Evolutionary conservation across 2,888 invertebrate species (phyloP), one percentile per base, ranked within the genome.

Genomic region (Tetramorium bicarinatum): DNA sequence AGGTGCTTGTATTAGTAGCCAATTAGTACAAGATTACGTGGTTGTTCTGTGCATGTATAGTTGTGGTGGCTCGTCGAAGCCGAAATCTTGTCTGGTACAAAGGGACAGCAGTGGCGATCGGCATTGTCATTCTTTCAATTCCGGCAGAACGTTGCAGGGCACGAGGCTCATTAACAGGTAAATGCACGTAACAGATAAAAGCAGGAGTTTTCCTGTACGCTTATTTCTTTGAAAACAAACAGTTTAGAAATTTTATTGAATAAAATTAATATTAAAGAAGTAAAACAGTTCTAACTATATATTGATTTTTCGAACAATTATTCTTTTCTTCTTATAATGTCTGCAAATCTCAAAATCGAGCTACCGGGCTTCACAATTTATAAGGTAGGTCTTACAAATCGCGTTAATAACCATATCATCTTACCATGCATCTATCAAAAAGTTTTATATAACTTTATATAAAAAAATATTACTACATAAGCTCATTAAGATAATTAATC

Each of bases 41-140:
- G 79, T 80, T 80, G 79, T 80, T 80, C 79, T 80, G 79, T 71
- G 79, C 79, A 80, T 80, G 79, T 72, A 71, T 79, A 96, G 96
- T 95, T 96, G 96, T 95, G 96, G 96, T 94, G 95, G 96, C 92
- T 96, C 96, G 92, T 95, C 95, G 93, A 96, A 96, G 95, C 96
- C 96, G 91, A 96, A 96, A 95, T 96, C 96, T 93, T 96, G 96
- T 95, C 95, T 96, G 95, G 96, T 96, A 90, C 96, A 96, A 94
- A 95, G 96, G 91, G 95, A 95, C 92, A 95, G 95, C 92, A 95
- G 95, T 93, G 94, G 95, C 94, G 95, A 95, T 93, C 95, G 95
- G 91, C 79, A 80, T 91, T 95, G 95, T 93, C 95, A 96, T 94
- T 95, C 95, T 92, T 95, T 95, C 92, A 94, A 95, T 93, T 94